Conservation (phyloP, 2,888 invertebrate genomes). For the Ochropleura leucogaster region DNA sequence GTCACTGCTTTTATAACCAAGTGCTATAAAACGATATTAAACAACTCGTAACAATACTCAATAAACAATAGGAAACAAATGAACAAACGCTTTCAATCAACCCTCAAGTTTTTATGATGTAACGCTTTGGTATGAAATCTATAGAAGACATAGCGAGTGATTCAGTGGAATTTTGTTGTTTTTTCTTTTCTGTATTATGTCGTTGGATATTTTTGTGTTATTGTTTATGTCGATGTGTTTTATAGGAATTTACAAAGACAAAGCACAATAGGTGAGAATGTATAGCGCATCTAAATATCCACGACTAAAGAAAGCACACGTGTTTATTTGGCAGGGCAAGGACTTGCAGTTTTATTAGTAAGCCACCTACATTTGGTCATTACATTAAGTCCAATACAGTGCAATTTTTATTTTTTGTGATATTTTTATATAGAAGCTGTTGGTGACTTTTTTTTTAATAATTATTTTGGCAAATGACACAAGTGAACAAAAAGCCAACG, state of each 20-base stretch:
- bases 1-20: slow-evolving; percentile 34
- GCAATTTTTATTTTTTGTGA: too few relatives aligned
- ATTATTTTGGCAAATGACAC: too few relatives aligned
- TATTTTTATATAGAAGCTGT: too few relatives aligned
- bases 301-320: too few relatives aligned
- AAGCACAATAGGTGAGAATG: neutral
- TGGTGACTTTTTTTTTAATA: too few relatives aligned
- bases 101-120: slow-evolving; percentile 27
- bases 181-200: neutral
- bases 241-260: neutral
- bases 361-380: too few relatives aligned
- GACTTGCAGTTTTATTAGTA: too few relatives aligned
- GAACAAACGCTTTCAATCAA: slow-evolving; percentile 37
- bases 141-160: neutral
- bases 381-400: too few relatives aligned
- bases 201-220: neutral
- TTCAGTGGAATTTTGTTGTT: slow-evolving; percentile 26
- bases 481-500: too few relatives aligned
- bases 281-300: neutral
- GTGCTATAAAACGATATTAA: slow-evolving; percentile 41
- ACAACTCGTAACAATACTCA: slow-evolving; percentile 51
- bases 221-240: neutral
- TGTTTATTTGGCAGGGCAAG: too few relatives aligned
- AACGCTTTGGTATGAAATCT: slow-evolving; percentile 19
- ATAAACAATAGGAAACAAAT: slow-evolving; percentile 27